phyloP scores from a whole-genome alignment of 1,140 invertebrate genomes.

The Drosophila ambigua region DNA sequence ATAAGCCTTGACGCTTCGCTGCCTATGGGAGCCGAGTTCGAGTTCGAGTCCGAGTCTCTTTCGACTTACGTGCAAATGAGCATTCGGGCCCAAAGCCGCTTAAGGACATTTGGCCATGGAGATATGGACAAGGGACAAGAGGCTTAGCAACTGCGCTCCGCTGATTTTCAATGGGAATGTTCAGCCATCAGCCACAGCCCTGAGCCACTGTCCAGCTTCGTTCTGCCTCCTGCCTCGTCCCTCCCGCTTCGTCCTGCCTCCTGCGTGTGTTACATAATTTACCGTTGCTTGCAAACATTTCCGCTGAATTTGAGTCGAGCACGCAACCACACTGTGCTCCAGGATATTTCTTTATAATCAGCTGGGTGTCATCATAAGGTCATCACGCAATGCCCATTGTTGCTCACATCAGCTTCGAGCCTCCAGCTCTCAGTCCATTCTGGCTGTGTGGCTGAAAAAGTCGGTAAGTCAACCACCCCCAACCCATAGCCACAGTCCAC shows the following conservation, averaged over 20 bases:
- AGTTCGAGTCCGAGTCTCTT: slow-evolving; percentile 5
- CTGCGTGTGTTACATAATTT: slow-evolving; percentile 77
- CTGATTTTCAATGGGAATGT: slow-evolving; percentile 67
- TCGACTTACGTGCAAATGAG: slow-evolving; percentile 71
- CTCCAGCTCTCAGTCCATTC: not conserved
- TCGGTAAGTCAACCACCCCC: slow-evolving; percentile 49
- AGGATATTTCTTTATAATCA: slow-evolving; percentile 78
- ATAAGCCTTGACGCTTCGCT: slow-evolving; percentile 76
- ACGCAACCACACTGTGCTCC: slow-evolving; percentile 43
- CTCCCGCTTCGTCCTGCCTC: not conserved
- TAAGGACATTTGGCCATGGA: slow-evolving; percentile 54
- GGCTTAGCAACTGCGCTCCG: slow-evolving; percentile 75
- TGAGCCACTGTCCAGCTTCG: too few relatives aligned
- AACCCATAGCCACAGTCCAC: not conserved
- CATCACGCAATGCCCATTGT: slow-evolving; percentile 65
- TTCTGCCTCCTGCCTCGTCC: not conserved
- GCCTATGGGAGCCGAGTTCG: slow-evolving; percentile 22
- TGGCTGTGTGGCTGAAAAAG: not conserved
- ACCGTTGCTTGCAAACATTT: slow-evolving; percentile 78
- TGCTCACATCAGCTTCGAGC: slow-evolving; percentile 31
- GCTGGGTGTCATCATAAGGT: slow-evolving; percentile 83
- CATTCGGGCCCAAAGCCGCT: slow-evolving; percentile 66
- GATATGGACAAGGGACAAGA: slow-evolving; percentile 51
- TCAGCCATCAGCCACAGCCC: not conserved
- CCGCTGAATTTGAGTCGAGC: slow-evolving; percentile 73